These are phyloP conservation scores for Aldrovandia affinis DNA, from an alignment of 2,797 vertebrate species.

Conservation along the genomic window DNA sequence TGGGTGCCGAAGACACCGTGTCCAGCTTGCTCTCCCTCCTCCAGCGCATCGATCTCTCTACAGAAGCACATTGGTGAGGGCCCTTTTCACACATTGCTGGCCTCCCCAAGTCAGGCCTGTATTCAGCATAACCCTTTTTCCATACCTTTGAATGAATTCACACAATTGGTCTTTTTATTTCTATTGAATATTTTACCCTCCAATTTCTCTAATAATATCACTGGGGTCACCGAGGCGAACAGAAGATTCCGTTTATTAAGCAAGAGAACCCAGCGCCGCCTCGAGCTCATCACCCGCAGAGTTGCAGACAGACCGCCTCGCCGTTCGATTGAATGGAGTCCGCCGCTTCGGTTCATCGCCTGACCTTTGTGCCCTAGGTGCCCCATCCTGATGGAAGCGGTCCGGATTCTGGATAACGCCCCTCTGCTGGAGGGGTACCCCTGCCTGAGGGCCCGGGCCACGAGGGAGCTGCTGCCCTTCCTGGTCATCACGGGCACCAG, in stretches of 20 bases:
- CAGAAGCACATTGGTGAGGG: constrained; percentile 77
- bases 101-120: background rate
- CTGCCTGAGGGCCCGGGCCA: constrained; percentile 62
- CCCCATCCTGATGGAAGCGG: constrained; percentile 67
- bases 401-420: constrained; percentile 73
- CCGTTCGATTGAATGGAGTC: too few relatives aligned
- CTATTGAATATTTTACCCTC: too few relatives aligned
- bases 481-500: constrained; percentile 70
- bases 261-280: too few relatives aligned
- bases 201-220: too few relatives aligned
- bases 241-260: too few relatives aligned
- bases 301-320: background rate
- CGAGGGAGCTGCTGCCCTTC: constrained; percentile 81
- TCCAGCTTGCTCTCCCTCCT: constrained; percentile 80
- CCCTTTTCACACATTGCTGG: background rate
- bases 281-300: background rate
- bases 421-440: constrained; percentile 63
- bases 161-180: too few relatives aligned
- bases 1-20: constrained; percentile 74
- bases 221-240: too few relatives aligned
- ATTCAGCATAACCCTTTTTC: background rate
- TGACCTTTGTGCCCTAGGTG: constrained; percentile 59
- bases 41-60: constrained; percentile 69
- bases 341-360: background rate
- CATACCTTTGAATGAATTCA: background rate